Conservation (phyloP, 35 echinoderm and acorn worm genomes). For the Ophioderma brevispina region DNA sequence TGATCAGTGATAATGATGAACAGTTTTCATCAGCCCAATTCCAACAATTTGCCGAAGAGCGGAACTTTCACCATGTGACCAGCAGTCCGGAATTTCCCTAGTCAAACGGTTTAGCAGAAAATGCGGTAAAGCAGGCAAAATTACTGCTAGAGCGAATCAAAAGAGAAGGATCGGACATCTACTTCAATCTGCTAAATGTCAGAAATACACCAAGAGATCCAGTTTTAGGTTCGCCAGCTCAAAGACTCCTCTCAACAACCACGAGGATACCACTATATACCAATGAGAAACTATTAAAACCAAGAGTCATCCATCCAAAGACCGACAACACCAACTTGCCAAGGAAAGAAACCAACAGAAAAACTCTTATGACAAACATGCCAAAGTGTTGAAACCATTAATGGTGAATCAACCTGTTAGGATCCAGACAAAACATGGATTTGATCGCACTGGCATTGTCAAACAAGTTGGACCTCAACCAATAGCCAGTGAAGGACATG, state of each 20-base stretch:
- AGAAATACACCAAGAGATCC: conserved; percentile 7
- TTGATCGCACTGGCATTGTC: too few species aligned
- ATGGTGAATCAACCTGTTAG: not conserved
- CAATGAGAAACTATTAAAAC: not conserved
- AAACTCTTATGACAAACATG: not conserved
- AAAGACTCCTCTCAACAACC: not conserved
- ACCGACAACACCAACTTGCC: not conserved
- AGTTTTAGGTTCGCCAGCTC: not conserved
- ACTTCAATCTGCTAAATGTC: conserved; percentile 1
- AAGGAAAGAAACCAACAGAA: conserved; percentile 23
- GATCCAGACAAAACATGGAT: too few species aligned
- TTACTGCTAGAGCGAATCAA: not conserved
- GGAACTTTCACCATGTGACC: not conserved
- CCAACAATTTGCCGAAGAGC: not conserved
- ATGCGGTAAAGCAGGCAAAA: conserved; percentile 19
- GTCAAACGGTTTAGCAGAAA: conserved; percentile 24
- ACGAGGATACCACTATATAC: not conserved
- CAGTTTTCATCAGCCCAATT: not conserved
- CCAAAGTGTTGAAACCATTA: not conserved
- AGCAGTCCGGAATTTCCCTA: not conserved
- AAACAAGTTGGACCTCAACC: not conserved
- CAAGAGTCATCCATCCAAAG: too few species aligned
- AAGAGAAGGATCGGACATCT: conserved; percentile 13
- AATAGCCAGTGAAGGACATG: not conserved
- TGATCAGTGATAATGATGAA: not conserved